Evolutionary conservation across 2,113 vertebrate species (phyloP).

Genomic region (Varanus komodoensis): DNA sequence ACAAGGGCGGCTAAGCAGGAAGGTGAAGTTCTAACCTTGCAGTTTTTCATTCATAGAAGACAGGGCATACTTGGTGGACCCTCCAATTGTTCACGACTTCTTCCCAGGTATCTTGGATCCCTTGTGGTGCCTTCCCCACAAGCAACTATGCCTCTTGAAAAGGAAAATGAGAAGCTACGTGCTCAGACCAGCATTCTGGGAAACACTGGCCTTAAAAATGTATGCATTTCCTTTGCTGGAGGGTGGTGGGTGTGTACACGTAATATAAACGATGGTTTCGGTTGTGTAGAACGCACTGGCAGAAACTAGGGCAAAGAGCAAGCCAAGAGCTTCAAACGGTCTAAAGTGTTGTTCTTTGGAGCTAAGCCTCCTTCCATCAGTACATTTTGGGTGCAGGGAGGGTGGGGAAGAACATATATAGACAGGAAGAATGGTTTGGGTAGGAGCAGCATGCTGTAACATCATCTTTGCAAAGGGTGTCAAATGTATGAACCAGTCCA

Average conservation of each 20-base stretch:
- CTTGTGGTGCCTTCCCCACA: neutral
- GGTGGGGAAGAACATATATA: neutral
- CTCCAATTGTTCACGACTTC: neutral
- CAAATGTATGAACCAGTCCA: neutral
- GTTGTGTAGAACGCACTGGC: neutral
- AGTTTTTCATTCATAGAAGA: neutral
- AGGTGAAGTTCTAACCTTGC: neutral
- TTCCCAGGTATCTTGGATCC: too few species aligned
- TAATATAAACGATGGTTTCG: neutral
- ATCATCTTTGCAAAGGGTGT: neutral
- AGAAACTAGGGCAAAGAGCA: constrained; percentile 13
- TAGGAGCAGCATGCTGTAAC: too few species aligned
- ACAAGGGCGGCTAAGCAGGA: neutral
- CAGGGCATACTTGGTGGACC: neutral
- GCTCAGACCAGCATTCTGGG: neutral
- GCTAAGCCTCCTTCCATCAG: neutral
- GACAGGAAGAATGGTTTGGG: neutral
- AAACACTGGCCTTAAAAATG: neutral
- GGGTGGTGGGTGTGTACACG: neutral
- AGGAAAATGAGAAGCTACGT: neutral
- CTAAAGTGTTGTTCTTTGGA: neutral
- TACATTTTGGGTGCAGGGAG: neutral
- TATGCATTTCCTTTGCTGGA: neutral
- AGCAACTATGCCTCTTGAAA: neutral
- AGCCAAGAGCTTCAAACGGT: neutral